Evolutionary conservation across 2,113 vertebrate genomes (phyloP).

Genomic region (Misgurnus anguillicaudatus): DNA sequence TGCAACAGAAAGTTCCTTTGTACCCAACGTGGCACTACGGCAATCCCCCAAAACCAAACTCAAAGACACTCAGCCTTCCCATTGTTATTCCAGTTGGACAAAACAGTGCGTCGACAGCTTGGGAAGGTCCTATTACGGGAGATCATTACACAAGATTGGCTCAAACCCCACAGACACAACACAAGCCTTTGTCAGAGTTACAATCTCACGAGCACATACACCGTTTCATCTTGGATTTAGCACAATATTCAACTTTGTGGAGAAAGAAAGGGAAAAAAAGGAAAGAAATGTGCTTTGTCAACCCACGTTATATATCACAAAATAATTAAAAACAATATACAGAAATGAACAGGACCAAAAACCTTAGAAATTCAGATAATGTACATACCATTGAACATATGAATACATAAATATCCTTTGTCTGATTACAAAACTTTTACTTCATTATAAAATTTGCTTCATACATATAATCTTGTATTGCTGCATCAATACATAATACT

Average conservation of each 20-base stretch:
- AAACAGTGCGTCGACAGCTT: conserved; percentile 55
- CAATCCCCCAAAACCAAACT: conserved; percentile 44
- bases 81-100: conserved; percentile 60
- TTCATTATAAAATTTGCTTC: conserved; percentile 56
- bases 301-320: conserved; percentile 50
- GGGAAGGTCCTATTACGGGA: conserved; percentile 45
- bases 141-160: conserved; percentile 48
- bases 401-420: conserved; percentile 64
- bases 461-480: conserved; percentile 69
- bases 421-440: conserved; percentile 62
- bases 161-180: conserved; percentile 37
- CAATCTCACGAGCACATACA: conserved; percentile 44
- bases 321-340: conserved; percentile 38
- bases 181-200: conserved; percentile 44
- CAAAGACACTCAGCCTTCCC: conserved; percentile 77
- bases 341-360: conserved; percentile 45
- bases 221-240: conserved; percentile 49
- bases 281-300: conserved; percentile 59
- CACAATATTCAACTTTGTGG: conserved; percentile 47
- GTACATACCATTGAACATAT: conserved; percentile 42
- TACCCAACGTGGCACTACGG: conserved; percentile 35
- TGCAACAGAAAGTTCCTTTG: conserved; percentile 51
- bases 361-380: conserved; percentile 49
- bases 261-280: conserved; percentile 15
- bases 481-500: conserved; percentile 75